Evolutionary conservation across 2,888 invertebrate species (phyloP).

Genomic region (Pyrrhia umbra): DNA sequence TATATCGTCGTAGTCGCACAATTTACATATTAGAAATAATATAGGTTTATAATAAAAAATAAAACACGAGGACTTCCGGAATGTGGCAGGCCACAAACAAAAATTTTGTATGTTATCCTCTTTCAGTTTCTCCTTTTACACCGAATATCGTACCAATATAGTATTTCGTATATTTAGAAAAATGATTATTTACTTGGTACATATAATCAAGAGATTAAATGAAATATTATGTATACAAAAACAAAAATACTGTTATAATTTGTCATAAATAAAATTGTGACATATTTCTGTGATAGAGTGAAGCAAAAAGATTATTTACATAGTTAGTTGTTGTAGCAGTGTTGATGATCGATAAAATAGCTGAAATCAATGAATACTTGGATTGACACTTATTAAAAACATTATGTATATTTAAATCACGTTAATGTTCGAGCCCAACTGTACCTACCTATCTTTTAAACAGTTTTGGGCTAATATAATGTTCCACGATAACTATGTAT

Average conservation of each 20-base stretch:
- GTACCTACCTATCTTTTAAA: no score
- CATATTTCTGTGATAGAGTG: neutral
- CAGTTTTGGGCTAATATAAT: no score
- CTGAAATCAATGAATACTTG: no score
- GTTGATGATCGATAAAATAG: neutral
- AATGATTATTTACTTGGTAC: conserved; percentile 19
- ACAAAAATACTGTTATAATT: conserved; percentile 1
- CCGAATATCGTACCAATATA: conserved; percentile 5
- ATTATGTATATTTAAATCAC: no score
- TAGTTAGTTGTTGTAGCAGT: conserved; percentile 3
- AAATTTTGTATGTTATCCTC: conserved; percentile 38
- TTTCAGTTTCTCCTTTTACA: conserved; percentile 44
- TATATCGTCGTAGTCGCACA: conserved; percentile 41
- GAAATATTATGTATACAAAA: conserved; percentile 46
- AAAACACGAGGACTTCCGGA: conserved; percentile 61
- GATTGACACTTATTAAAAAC: no score
- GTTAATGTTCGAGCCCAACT: no score
- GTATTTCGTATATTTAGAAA: conserved; percentile 15
- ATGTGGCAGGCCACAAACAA: conserved; percentile 72
- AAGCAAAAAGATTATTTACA: neutral
- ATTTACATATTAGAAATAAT: conserved; percentile 42
- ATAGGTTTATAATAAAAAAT: conserved; percentile 13
- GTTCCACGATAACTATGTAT: no score
- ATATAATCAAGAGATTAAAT: conserved; percentile 16
- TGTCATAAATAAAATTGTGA: neutral